Evolutionary conservation across 2,113 vertebrate genomes (phyloP), one percentile per base, ranked within the genome.

Genomic region (Osmerus eperlanus): DNA sequence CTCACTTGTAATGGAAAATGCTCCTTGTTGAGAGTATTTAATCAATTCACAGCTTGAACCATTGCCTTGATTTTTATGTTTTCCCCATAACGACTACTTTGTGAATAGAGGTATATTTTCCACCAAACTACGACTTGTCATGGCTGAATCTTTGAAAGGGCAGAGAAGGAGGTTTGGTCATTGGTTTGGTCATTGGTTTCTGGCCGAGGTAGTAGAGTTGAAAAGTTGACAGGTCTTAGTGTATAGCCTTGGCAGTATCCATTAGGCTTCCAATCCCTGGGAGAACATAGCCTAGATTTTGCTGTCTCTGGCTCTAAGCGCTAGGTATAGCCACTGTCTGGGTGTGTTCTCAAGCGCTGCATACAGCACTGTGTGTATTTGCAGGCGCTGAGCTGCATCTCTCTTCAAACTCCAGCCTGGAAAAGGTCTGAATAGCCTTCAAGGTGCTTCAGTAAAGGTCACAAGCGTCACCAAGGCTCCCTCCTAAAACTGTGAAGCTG

Each of bases 381-480:
- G 5, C 41, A 78, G 81, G 53, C 62, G 77, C 72, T 72, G 74
- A 81, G 76, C 84, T 85, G 85, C 73, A 86, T 76, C 74, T 65
- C 67, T 62, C 78, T 78, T 81, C 68, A 79, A 82, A 78, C 82
- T 82, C 81, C 80, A 77, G 75, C 41, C 19, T 74, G 72, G 72
- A 87, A 90, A 87, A 91, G 89, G 84, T 88, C 87, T 82, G 67
- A 78, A 85, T 82, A 85, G 88, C 85, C 80, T 86, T 77, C 61
- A 68, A 86, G 89, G 88, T 80, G 71, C 78, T 75, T 3, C n/a
- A n/a, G 58, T 36, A 91, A 90, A 91, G 86, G 91, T 92, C 90
- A 90, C 54, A 63, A 14, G 23, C 72, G 66, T 77, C 65, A 25
- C 13, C 58, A 36, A 8, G 16, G 69, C 74, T 79, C 61, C 65